Conservation (phyloP, 2,888 invertebrate genomes). For the Aricia artaxerxes region DNA sequence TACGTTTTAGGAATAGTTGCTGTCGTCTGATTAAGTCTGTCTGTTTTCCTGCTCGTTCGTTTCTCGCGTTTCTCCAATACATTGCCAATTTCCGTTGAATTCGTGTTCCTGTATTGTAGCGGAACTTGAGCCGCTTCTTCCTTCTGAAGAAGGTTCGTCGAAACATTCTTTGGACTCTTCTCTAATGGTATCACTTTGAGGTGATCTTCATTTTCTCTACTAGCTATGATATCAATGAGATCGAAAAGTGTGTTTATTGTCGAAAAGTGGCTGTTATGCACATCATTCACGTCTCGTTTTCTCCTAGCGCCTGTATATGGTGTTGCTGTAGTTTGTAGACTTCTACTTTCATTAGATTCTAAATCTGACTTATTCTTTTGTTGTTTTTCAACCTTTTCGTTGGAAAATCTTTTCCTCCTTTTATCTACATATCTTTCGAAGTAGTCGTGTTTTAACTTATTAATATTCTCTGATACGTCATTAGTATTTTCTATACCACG, state of each 20-base stretch:
- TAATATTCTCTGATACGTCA: constrained; percentile 58
- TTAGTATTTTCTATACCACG: constrained; percentile 46
- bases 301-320: constrained; percentile 49
- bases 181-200: constrained; percentile 67
- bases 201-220: constrained; percentile 55
- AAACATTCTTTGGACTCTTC: constrained; percentile 43
- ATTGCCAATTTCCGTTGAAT: constrained; percentile 67
- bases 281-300: constrained; percentile 60
- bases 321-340: constrained; percentile 49
- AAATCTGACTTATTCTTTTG: constrained; percentile 54
- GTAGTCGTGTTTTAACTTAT: constrained; percentile 70
- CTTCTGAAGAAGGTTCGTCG: constrained; percentile 44
- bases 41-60: constrained; percentile 75
- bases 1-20: constrained; percentile 75
- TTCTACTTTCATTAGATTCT: constrained; percentile 53
- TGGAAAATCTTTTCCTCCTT: constrained; percentile 65
- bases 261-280: constrained; percentile 54
- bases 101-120: constrained; percentile 62
- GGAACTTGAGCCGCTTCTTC: constrained; percentile 62
- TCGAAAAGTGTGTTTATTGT: constrained; percentile 40
- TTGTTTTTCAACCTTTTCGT: constrained; percentile 53
- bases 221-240: constrained; percentile 40
- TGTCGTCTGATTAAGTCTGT: constrained; percentile 74
- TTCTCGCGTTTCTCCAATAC: constrained; percentile 69
- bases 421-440: constrained; percentile 72